These are phyloP conservation scores for Ptyas mucosa DNA, from an alignment of 2,113 vertebrate species.

Conservation along the genomic window DNA sequence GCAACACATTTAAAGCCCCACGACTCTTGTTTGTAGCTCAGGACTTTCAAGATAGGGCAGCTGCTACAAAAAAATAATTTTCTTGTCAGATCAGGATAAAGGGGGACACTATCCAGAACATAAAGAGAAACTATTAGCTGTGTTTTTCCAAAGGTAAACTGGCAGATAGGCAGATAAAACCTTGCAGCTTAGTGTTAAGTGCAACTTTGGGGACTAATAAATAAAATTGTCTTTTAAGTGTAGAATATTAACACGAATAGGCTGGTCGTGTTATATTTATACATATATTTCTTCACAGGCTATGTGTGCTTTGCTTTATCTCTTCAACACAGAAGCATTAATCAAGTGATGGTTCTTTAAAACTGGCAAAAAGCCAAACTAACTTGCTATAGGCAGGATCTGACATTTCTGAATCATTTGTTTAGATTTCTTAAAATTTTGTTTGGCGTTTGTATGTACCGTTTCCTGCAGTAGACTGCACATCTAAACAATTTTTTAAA, in stretches of 20 bases:
- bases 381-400: not conserved
- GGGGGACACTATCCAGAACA: conserved; percentile 18
- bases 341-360: not conserved
- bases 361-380: not conserved
- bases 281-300: not conserved
- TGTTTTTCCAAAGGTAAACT: not conserved
- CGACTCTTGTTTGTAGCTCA: not conserved
- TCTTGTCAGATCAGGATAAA: conserved; percentile 30
- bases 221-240: not conserved
- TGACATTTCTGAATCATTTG: not conserved
- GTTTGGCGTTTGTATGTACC: not conserved
- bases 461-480: not conserved
- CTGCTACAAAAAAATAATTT: conserved; percentile 31
- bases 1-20: conserved; percentile 34
- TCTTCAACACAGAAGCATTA: not conserved
- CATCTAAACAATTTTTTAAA: not conserved
- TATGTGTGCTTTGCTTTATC: not conserved
- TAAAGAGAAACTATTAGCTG: not conserved
- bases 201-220: not conserved
- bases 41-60: not conserved
- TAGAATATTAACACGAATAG: not conserved
- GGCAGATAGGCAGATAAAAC: not conserved
- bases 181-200: not conserved
- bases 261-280: not conserved
- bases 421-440: not conserved